phyloP scores from a whole-genome alignment of 1,140 invertebrate genomes.

The Hormaphis cornu region DNA sequence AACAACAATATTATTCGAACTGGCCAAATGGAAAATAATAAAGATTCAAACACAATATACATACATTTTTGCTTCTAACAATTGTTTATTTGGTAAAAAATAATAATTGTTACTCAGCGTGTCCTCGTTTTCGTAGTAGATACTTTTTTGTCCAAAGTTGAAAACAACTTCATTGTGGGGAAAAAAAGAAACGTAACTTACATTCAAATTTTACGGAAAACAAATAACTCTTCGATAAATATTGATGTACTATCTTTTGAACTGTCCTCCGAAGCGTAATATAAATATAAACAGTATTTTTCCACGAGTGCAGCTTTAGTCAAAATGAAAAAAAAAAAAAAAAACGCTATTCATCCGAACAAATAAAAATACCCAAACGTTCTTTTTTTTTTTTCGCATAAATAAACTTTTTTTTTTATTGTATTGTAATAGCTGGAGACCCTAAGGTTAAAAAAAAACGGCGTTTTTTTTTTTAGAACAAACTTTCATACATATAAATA shows the following conservation, averaged over 20 bases:
- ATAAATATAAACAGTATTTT: neutral
- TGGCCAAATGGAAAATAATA: too few relatives aligned
- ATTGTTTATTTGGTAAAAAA: too few relatives aligned
- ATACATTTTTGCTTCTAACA: too few relatives aligned
- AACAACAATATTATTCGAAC: too few relatives aligned
- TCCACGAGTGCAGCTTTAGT: neutral
- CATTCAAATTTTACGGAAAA: neutral
- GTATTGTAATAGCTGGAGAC: neutral
- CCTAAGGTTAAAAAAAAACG: neutral
- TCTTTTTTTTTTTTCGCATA: neutral
- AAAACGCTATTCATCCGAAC: neutral
- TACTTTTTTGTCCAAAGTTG: too few relatives aligned
- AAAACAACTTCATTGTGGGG: too few relatives aligned
- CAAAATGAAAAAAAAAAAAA: neutral
- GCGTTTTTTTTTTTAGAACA: neutral
- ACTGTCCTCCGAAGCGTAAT: neutral
- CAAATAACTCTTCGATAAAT: neutral
- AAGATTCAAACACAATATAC: too few relatives aligned
- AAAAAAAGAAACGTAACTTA: too few relatives aligned
- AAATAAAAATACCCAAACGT: neutral
- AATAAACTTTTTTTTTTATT: slow-evolving; percentile 3
- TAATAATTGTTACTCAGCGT: too few relatives aligned
- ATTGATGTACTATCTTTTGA: too few relatives aligned
- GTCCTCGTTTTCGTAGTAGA: too few relatives aligned
- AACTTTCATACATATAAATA: too few relatives aligned